A percentile compares a stretch with the other conserved stretches of the same genome.
These are phyloP conservation scores for Andrena fulva DNA, from an alignment of 2,888 invertebrate species.

Conservation along the genomic window DNA sequence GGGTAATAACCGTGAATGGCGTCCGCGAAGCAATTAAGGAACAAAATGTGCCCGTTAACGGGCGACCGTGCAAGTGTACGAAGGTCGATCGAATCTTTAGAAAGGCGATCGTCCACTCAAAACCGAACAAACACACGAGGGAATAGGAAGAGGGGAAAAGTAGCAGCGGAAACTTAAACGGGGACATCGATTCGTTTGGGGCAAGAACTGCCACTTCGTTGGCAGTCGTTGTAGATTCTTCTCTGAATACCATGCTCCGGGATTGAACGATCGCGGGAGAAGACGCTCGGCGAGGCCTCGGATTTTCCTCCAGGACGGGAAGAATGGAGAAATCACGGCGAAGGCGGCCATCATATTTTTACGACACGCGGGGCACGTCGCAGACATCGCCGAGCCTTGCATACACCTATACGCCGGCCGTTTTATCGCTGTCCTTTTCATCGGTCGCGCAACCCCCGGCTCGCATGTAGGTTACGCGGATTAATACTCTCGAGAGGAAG, in stretches of 20 bases:
- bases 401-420: constrained; percentile 6
- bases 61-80: background rate
- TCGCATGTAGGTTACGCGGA: constrained; percentile 66
- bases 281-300: background rate
- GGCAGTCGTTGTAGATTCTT: background rate
- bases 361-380: constrained; percentile 42
- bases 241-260: background rate
- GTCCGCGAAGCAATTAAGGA: constrained; percentile 38
- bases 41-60: background rate
- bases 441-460: constrained; percentile 26
- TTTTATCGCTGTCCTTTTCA: constrained; percentile 64
- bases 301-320: constrained; percentile 14
- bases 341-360: constrained; percentile 49
- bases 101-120: background rate
- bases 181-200: background rate
- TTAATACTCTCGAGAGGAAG: constrained; percentile 60
- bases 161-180: background rate
- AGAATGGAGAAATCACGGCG: constrained; percentile 27
- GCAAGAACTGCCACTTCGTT: background rate
- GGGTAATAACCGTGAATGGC: constrained; percentile 11
- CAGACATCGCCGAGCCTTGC: constrained; percentile 32
- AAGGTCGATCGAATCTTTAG: background rate
- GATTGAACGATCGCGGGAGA: constrained; percentile 31
- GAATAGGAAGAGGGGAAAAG: background rate
- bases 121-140: background rate